These are phyloP conservation scores for Drosophila affinis DNA, from an alignment of 2,888 invertebrate genomes.

Conservation along the genomic window DNA sequence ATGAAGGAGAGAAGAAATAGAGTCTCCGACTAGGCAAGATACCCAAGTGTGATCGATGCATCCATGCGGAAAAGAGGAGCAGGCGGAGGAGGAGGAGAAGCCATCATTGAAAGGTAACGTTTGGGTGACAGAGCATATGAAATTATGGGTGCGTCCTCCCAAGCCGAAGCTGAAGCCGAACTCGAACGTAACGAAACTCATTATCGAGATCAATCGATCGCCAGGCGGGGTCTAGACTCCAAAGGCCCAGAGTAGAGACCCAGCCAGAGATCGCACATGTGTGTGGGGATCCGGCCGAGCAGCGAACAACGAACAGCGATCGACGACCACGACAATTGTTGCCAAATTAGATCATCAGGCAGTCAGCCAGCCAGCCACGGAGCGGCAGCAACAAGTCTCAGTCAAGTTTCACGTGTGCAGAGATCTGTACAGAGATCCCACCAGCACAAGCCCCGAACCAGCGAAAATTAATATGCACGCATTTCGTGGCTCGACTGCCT, in stretches of 20 bases:
- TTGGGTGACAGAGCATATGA: conserved; percentile 38
- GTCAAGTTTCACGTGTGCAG: conserved; percentile 35
- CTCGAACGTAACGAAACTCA: conserved; percentile 70
- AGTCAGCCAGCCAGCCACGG: conserved; percentile 15
- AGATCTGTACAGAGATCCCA: conserved; percentile 37
- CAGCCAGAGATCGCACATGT: conserved; percentile 50
- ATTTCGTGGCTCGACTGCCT: conserved; percentile 68
- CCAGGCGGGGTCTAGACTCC: conserved; percentile 57
- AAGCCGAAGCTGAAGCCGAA: conserved; percentile 18
- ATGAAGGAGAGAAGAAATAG: conserved; percentile 56
- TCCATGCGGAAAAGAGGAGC: conserved; percentile 35
- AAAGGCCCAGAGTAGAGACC: conserved; percentile 16
- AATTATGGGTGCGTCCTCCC: conserved; percentile 79
- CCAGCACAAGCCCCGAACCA: conserved; percentile 4
- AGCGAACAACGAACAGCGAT: conserved; percentile 44
- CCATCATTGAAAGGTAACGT: conserved; percentile 38
- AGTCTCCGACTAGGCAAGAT: conserved; percentile 29
- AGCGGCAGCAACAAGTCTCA: conserved; percentile 57
- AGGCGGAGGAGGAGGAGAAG: not conserved
- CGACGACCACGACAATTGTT: conserved; percentile 80
- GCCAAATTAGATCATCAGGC: conserved; percentile 83
- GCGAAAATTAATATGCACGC: conserved; percentile 81
- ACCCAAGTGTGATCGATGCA: conserved; percentile 45
- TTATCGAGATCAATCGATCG: conserved; percentile 82
- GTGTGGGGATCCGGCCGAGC: conserved; percentile 33